Percentiles rank a stretch among this genome's conserved stretches.
phyloP scores from a whole-genome alignment of 2,797 vertebrate species.

The Naso thynnoides region DNA sequence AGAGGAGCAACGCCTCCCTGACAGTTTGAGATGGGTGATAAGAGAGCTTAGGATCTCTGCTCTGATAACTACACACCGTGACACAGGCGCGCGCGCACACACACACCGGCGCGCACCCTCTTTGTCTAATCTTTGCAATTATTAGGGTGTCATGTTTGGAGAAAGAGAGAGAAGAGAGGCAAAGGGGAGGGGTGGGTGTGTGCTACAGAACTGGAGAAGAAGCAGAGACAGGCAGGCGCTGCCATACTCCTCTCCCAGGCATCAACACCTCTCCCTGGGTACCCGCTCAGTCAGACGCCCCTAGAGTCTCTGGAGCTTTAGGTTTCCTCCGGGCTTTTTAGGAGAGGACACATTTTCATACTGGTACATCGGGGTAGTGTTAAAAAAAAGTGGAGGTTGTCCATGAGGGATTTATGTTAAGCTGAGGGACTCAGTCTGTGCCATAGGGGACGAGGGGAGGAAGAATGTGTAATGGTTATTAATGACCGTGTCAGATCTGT shows the following conservation, averaged over 20 bases:
- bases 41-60: slow-evolving; percentile 66
- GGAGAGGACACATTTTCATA: slow-evolving; percentile 65
- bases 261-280: slow-evolving; percentile 67
- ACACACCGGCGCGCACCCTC: slow-evolving; percentile 43
- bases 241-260: slow-evolving; percentile 62
- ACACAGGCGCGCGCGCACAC: slow-evolving; percentile 17
- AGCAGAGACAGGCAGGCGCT: slow-evolving; percentile 44
- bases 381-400: slow-evolving; percentile 60
- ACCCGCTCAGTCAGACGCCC: slow-evolving; percentile 54
- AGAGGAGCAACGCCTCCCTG: slow-evolving; percentile 54
- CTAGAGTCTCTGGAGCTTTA: slow-evolving; percentile 71
- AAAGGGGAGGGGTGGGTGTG: background rate
- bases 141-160: slow-evolving; percentile 71
- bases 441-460: slow-evolving; percentile 65
- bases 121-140: slow-evolving; percentile 75
- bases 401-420: slow-evolving; percentile 77
- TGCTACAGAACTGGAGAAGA: slow-evolving; percentile 25
- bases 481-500: slow-evolving; percentile 81
- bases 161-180: slow-evolving; percentile 47
- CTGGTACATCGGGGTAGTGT: slow-evolving; percentile 61
- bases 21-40: slow-evolving; percentile 66
- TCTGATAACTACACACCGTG: slow-evolving; percentile 57
- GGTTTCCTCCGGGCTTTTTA: slow-evolving; percentile 67
- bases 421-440: slow-evolving; percentile 67
- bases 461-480: slow-evolving; percentile 78